Percentiles rank a stretch among this genome's conserved stretches.
Evolutionary conservation across 30 jellyfish, hydroid and myxozoan genomes (phyloP).

Genomic region (Cassiopea xamachana): DNA sequence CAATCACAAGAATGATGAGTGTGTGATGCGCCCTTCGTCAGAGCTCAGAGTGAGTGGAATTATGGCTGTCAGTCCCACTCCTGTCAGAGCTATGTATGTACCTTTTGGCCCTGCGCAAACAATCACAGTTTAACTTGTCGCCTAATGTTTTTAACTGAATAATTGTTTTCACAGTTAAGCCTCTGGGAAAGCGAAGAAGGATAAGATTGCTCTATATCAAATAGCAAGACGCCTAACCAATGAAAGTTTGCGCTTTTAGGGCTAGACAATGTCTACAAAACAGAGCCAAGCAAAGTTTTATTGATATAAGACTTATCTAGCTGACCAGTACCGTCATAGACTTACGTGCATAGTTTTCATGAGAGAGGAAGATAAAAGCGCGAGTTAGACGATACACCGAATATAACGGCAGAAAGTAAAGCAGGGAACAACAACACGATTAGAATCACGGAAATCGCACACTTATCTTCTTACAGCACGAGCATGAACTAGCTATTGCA

Average conservation of each 20-base stretch:
- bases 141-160: not conserved
- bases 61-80: not conserved
- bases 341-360: not conserved
- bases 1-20: not conserved
- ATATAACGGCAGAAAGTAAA: not conserved
- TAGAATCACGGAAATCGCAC: not conserved
- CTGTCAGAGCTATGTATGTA: not conserved
- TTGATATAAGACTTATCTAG: constrained; percentile 6
- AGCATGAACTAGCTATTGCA: too few species aligned
- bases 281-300: constrained; percentile 47
- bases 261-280: constrained; percentile 38
- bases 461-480: not conserved
- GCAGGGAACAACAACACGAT: not conserved
- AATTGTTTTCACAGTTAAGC: constrained; percentile 27
- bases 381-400: not conserved
- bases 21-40: not conserved
- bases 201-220: constrained; percentile 21
- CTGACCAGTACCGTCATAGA: not conserved
- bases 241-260: not conserved
- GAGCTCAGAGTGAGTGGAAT: not conserved
- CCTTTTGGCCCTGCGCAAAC: constrained; percentile 7
- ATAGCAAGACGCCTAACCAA: constrained; percentile 18
- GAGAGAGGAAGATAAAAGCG: not conserved
- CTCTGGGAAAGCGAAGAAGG: constrained; percentile 38
- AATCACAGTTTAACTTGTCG: constrained; percentile 18